These are phyloP conservation scores for Epinotia ramella DNA, from an alignment of 2,888 invertebrate species.

Conservation along the genomic window DNA sequence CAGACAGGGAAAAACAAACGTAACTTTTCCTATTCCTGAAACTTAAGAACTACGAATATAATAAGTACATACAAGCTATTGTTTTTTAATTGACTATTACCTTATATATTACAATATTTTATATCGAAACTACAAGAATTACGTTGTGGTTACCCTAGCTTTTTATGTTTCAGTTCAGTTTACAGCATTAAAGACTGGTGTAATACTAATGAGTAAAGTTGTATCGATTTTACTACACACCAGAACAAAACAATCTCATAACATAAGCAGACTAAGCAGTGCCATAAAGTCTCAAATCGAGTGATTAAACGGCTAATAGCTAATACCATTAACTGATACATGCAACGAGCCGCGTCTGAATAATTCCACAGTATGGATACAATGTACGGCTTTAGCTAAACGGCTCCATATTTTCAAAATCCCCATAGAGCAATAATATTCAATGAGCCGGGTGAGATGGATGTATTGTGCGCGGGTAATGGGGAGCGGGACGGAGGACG, in stretches of 20 bases:
- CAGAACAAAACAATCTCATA: conserved; percentile 48
- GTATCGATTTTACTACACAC: conserved; percentile 11
- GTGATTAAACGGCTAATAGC: conserved; percentile 82
- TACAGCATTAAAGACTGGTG: background rate
- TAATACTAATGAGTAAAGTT: conserved; percentile 1
- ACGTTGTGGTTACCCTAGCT: background rate
- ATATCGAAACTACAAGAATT: too few relatives aligned
- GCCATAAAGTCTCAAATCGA: conserved; percentile 78
- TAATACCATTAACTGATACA: conserved; percentile 86
- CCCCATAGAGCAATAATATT: conserved; percentile 85
- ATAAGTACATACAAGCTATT: too few relatives aligned
- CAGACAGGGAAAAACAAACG: too few relatives aligned
- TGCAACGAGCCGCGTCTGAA: conserved; percentile 81
- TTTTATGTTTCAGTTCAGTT: background rate
- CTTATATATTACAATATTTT: too few relatives aligned
- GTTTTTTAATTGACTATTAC: too few relatives aligned
- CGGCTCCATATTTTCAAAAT: conserved; percentile 85
- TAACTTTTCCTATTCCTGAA: too few relatives aligned
- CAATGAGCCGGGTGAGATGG: conserved; percentile 80
- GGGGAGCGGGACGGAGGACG: conserved; percentile 65
- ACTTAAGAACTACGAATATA: too few relatives aligned
- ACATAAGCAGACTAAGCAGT: conserved; percentile 60
- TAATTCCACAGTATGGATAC: conserved; percentile 83
- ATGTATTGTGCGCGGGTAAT: conserved; percentile 60
- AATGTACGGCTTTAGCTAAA: conserved; percentile 84